A percentile compares a stretch with the other conserved stretches of the same genome.
These are phyloP conservation scores for Catharus minimus DNA, from an alignment of 2,113 vertebrate species.

Conservation along the genomic window DNA sequence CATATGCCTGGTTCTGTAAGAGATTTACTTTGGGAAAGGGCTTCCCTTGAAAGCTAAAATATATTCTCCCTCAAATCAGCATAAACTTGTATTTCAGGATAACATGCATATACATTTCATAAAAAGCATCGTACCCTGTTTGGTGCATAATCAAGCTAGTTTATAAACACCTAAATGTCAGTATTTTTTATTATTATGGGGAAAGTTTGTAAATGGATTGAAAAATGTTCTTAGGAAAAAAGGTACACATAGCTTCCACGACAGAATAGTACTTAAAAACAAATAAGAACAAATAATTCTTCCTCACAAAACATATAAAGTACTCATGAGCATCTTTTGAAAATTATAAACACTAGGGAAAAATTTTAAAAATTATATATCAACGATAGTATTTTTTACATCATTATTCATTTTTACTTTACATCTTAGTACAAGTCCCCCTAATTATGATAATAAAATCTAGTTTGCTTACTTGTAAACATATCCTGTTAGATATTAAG, in stretches of 20 bases:
- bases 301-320: neutral
- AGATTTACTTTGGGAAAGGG: neutral
- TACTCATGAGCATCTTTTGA: neutral
- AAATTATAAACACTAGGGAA: neutral
- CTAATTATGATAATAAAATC: neutral
- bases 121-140: accelerated
- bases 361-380: neutral
- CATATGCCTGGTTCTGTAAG: neutral
- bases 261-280: neutral
- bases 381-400: neutral
- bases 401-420: neutral
- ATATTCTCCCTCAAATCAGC: neutral
- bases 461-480: neutral
- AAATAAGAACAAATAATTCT: neutral
- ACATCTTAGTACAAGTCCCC: neutral
- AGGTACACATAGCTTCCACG: neutral
- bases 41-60: neutral
- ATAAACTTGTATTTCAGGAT: neutral
- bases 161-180: neutral
- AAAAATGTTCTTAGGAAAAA: neutral
- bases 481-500: neutral
- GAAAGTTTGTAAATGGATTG: neutral
- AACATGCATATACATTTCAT: neutral
- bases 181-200: neutral
- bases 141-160: neutral